Conservation (phyloP, 2,113 vertebrate genomes). For the Osmerus eperlanus region DNA sequence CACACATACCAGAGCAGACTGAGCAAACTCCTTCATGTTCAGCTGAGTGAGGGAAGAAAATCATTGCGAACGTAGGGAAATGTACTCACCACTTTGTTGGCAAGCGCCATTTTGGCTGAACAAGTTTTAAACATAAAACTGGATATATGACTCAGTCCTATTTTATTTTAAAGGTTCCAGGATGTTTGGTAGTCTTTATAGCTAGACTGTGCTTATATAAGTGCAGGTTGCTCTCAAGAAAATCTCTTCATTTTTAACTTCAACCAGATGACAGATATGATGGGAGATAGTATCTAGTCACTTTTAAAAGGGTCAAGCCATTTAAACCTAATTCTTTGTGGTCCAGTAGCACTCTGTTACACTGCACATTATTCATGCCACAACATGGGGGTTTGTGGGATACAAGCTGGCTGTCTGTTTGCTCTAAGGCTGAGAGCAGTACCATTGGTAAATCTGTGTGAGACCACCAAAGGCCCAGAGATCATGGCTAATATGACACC, state of each 20-base stretch:
- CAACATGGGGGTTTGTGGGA: slow-evolving; percentile 72
- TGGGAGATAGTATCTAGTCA: slow-evolving; percentile 37
- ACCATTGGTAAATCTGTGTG: slow-evolving; percentile 83
- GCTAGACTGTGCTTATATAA: slow-evolving; percentile 32
- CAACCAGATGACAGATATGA: slow-evolving; percentile 56
- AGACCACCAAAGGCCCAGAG: slow-evolving; percentile 84
- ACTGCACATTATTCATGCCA: slow-evolving; percentile 79
- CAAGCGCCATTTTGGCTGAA: neutral
- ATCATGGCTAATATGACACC: slow-evolving; percentile 97
- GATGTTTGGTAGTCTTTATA: slow-evolving; percentile 28
- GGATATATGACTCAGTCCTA: neutral
- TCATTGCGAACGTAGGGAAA: slow-evolving; percentile 21
- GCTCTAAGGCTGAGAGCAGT: slow-evolving; percentile 76
- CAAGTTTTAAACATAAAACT: too few relatives aligned
- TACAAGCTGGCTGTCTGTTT: slow-evolving; percentile 73
- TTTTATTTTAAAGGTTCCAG: neutral
- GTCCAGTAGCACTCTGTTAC: slow-evolving; percentile 77
- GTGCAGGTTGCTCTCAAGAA: slow-evolving; percentile 27
- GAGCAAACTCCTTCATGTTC: slow-evolving; percentile 30
- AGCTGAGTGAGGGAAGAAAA: slow-evolving; percentile 10
- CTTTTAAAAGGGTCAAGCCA: slow-evolving; percentile 66
- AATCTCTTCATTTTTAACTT: slow-evolving; percentile 30
- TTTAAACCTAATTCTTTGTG: slow-evolving; percentile 74
- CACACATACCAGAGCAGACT: slow-evolving; percentile 15
- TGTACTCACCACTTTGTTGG: slow-evolving; percentile 33